phyloP scores from a whole-genome alignment of 2,113 vertebrate genomes.

The Ctenodactylus gundi region DNA sequence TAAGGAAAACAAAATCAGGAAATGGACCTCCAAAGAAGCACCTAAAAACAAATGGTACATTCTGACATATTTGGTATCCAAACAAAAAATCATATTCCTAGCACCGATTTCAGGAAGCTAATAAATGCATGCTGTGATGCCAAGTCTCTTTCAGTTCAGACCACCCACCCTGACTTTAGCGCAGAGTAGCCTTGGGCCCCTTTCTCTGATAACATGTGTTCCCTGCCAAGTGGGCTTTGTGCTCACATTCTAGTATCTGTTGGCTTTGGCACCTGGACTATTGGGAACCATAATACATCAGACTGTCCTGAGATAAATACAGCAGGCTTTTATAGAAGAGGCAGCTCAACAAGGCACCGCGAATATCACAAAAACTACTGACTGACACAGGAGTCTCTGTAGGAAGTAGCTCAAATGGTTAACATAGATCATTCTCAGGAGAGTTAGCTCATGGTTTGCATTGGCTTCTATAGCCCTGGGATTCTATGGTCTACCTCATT shows the following conservation, averaged over 20 bases:
- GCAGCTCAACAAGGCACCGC: not conserved
- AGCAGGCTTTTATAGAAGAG: not conserved
- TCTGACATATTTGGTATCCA: conserved; percentile 38
- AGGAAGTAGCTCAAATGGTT: not conserved
- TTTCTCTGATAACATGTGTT: not conserved
- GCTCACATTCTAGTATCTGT: not conserved
- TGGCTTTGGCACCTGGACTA: not conserved
- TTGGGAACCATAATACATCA: not conserved
- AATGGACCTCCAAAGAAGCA: not conserved
- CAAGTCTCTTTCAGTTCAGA: conserved; percentile 20
- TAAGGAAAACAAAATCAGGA: conserved; percentile 11
- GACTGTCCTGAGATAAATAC: not conserved
- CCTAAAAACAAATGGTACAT: conserved; percentile 46
- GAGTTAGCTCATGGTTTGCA: not conserved
- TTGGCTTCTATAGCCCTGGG: not conserved
- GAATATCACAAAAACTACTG: not conserved
- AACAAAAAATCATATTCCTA: conserved; percentile 34
- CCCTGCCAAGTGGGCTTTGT: not conserved
- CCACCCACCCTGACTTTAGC: conserved; percentile 38
- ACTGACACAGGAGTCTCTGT: conserved; percentile 1
- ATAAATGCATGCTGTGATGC: not conserved
- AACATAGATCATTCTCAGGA: not conserved
- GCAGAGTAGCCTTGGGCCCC: not conserved
- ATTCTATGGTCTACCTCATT: not conserved
- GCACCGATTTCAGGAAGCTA: conserved; percentile 9